These are phyloP conservation scores for Bombus waltoni DNA, from an alignment of 1,140 invertebrate genomes.

Conservation along the genomic window DNA sequence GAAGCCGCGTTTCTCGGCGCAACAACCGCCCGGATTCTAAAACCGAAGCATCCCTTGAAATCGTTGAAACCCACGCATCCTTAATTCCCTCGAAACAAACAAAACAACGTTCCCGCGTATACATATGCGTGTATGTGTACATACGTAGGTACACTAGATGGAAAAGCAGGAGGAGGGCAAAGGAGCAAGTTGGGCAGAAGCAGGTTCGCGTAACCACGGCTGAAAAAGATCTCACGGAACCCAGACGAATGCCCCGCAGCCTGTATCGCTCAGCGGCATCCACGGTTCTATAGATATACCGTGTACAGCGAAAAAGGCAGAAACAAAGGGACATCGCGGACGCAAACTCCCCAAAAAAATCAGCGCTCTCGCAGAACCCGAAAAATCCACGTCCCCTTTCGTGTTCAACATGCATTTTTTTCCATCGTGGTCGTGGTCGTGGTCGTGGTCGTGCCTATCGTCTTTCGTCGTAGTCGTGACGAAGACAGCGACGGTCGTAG, in stretches of 20 bases:
- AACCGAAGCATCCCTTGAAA: not conserved
- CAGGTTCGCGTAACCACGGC: not conserved
- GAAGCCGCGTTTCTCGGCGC: not conserved
- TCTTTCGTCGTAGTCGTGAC: not conserved
- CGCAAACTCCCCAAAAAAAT: conserved; percentile 7
- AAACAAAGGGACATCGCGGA: conserved; percentile 23
- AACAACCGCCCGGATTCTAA: not conserved
- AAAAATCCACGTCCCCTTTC: conserved; percentile 20
- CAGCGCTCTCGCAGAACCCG: conserved; percentile 4
- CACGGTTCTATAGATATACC: not conserved
- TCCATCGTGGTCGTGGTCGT: not conserved
- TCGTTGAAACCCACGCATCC: not conserved
- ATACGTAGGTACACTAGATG: too few relatives aligned
- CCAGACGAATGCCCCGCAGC: not conserved
- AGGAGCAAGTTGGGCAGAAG: not conserved
- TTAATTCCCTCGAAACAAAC: conserved; percentile 9
- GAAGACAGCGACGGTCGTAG: not conserved
- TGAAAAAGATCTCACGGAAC: not conserved
- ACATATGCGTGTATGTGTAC: too few relatives aligned
- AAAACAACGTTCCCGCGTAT: not conserved
- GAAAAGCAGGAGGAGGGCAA: too few relatives aligned
- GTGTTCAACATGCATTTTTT: not conserved
- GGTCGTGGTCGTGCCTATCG: not conserved
- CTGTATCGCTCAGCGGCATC: not conserved
- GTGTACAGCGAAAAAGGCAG: not conserved